Base-by-base conservation (phyloP, 2,797 vertebrate genomes). In the Typhlichthys subterraneus region DNA sequence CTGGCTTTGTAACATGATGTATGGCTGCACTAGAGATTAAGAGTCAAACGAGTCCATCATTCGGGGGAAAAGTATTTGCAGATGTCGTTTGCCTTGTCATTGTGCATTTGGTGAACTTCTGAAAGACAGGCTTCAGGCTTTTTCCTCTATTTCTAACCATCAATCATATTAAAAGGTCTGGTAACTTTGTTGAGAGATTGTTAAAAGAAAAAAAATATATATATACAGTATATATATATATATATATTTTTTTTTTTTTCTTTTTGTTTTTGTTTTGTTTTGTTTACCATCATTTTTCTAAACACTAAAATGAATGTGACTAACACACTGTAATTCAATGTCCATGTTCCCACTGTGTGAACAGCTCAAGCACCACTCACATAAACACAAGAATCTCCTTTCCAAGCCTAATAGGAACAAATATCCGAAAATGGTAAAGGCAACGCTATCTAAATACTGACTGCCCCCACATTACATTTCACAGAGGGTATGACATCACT, bases 401-500 rank as follows among this genome's bases (percentile, higher is more conserved):
- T 51, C 45, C 10, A 23, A 56, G n/a, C 50, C 48, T 29, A 3
- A 15, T 12, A 33, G 46, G 60, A 61, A 69, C 54, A 72, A 65
- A 67, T 38, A 69, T 61, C 79, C 82, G 67, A 63, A 83, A 67
- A 78, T 53, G 70, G 84, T 42, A 49, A 59, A 49, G 9, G 49
- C 1, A 33, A 53, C 45, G 5, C 58, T 23, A 23, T 45, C 49
- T 50, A n/a, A 59, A 60, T 53, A 45, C 45, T 14, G 23, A 23
- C 53, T 9, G 47, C 52, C 53, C 29, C 11, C 33, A 56, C 49
- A 51, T 55, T 29, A 17, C 19, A n/a, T 33, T 31, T 46, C 50
- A 9, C 12, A 14, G 11, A 53, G 53, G 14, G 58, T 38, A 51
- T 78, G 68, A 85, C 72, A 77, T 73, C 78, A 77, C 52, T 58